Conservation (phyloP, 2,797 vertebrate species). For the Smutsia temminckii region DNA sequence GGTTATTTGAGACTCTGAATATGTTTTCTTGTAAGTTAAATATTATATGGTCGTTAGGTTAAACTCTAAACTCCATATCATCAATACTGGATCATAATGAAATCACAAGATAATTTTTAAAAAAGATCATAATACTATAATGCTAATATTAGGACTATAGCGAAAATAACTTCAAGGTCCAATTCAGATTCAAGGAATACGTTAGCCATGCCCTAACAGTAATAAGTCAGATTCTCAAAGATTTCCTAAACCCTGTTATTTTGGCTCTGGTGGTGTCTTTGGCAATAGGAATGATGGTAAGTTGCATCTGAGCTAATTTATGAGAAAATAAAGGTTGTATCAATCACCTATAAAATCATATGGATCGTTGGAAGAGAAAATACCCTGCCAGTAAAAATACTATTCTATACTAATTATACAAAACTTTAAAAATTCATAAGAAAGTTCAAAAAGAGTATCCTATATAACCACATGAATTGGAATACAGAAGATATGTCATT, state of each 20-base stretch:
- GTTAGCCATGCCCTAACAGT: neutral
- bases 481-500: neutral
- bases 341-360: neutral
- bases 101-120: neutral
- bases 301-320: neutral
- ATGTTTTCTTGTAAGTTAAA: constrained; percentile 40
- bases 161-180: constrained; percentile 23
- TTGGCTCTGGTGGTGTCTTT: neutral
- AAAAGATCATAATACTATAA: neutral
- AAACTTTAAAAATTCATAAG: neutral
- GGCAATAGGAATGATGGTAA: neutral
- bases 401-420: neutral
- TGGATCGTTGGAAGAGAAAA: neutral
- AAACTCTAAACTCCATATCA: neutral
- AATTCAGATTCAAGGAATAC: neutral
- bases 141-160: neutral
- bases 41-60: neutral
- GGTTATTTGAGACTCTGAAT: neutral
- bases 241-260: neutral
- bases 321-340: neutral
- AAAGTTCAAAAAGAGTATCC: neutral
- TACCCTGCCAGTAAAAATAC: neutral
- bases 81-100: neutral
- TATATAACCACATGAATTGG: neutral
- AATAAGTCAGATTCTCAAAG: neutral